Evolutionary conservation across 2,797 vertebrate genomes (phyloP), one percentile per base, ranked within the genome.

Genomic region (Lagocephalus sceleratus): DNA sequence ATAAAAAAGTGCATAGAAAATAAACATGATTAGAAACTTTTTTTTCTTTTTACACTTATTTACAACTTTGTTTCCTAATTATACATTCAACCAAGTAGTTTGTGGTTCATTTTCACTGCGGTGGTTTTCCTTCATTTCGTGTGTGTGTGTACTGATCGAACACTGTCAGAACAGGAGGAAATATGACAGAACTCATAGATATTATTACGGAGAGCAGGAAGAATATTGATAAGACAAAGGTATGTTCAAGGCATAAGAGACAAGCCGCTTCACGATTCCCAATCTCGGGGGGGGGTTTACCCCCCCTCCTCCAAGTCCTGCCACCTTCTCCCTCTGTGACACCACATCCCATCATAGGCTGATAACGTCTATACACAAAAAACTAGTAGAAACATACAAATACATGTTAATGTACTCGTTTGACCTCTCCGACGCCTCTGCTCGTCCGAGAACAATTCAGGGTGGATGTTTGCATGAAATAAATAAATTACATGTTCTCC

Each of bases 1-100:
- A 99, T 98, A 96, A 99, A 97, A 99, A 99, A 96, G 95, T 98
- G 95, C 96, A 98, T 98, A 98, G 95, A 98, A 99, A 99, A 98
- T 98, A 98, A 98, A 97, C 95, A 98, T 96, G 95, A 97, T 98
- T 97, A 98, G 97, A 99, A 99, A 99, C 94, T 96, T 95, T 93
- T 90, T 35, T 35, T 35, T 35, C 82, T 96, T 96, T 98, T 95
- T 98, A 97, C 95, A 98, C 87, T 80, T 98, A 98, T 98, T 75
- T 98, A 99, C 95, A 98, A 89, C 92, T 93, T 92, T 94, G 90
- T 89, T 91, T 91, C 86, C 90, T 91, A 91, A 95, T 96, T 96
- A 95, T 98, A 98, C 96, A 99, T 97, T 98, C 95, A 97, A 94
- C 94, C 94, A 93, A 92, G 92, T 92, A 95, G 92, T 95, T 94